These are phyloP conservation scores for Drosophila diplacantha DNA, from an alignment of 2,888 invertebrate species.

Conservation along the genomic window DNA sequence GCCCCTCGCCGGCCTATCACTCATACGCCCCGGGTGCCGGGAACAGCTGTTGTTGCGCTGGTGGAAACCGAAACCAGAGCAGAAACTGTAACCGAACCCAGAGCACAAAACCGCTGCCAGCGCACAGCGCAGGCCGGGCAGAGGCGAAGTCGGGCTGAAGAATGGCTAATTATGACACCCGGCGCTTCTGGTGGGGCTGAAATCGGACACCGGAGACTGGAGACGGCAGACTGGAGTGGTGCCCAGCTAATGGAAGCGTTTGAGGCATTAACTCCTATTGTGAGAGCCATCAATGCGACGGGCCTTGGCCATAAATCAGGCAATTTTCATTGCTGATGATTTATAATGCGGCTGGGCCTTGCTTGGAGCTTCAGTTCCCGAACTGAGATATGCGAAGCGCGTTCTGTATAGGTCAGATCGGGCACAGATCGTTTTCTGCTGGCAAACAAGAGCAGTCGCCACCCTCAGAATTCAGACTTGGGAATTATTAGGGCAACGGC, in stretches of 20 bases:
- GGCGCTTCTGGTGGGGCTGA: not conserved
- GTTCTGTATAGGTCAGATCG: not conserved
- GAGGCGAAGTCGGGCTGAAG: slow-evolving; percentile 16
- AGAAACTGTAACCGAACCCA: slow-evolving; percentile 26
- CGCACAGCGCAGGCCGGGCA: not conserved
- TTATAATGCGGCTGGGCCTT: not conserved
- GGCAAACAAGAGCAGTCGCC: too few species aligned
- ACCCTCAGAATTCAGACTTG: not conserved
- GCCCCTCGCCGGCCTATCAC: slow-evolving; percentile 37
- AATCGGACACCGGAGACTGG: slow-evolving; percentile 11
- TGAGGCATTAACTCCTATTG: slow-evolving; percentile 8
- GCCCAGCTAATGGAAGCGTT: slow-evolving; percentile 7
- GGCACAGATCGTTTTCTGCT: not conserved
- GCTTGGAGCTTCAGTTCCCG: not conserved
- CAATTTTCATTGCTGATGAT: slow-evolving; percentile 10
- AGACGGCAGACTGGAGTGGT: not conserved
- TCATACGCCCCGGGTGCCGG: slow-evolving; percentile 52
- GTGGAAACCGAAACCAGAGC: slow-evolving; percentile 16
- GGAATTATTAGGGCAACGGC: not conserved
- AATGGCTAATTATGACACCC: slow-evolving; percentile 33
- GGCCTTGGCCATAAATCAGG: slow-evolving; percentile 8
- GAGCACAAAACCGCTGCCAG: slow-evolving; percentile 1
- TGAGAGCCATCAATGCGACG: slow-evolving; percentile 1
- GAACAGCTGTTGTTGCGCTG: slow-evolving; percentile 37
- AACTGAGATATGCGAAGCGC: not conserved